Percentiles rank a stretch among this genome's conserved stretches.
Conservation (phyloP, 2,797 vertebrate genomes). For the Taenioides sp. region DNA sequence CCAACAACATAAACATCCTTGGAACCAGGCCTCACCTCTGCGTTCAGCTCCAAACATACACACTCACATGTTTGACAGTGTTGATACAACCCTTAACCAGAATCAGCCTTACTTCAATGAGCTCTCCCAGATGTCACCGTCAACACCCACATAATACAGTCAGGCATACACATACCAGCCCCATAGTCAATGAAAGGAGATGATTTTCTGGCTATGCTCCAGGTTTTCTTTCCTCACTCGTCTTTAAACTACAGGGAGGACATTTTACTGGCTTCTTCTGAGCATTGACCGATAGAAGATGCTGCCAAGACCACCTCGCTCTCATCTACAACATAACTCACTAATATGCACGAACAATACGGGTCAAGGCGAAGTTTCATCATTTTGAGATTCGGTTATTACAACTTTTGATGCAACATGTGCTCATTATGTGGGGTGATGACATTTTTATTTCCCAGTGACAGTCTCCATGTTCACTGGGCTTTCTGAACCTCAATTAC, state of each 20-base stretch:
- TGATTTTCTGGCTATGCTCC: conserved; percentile 48
- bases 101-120: conserved; percentile 20
- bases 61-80: conserved; percentile 36
- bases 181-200: conserved; percentile 4
- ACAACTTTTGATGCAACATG: conserved; percentile 17
- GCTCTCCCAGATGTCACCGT: conserved; percentile 21
- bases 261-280: conserved; percentile 45
- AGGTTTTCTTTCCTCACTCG: conserved; percentile 45
- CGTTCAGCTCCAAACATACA: conserved; percentile 37
- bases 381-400: conserved; percentile 27
- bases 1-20: conserved; percentile 47
- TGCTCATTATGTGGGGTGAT: conserved; percentile 10
- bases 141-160: conserved; percentile 18
- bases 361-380: conserved; percentile 25
- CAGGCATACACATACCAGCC: conserved; percentile 4
- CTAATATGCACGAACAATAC: conserved; percentile 16
- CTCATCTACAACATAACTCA: conserved; percentile 35
- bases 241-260: conserved; percentile 39
- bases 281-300: conserved; percentile 30
- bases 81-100: conserved; percentile 29
- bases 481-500: not conserved
- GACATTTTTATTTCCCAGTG: conserved; percentile 9
- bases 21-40: conserved; percentile 36
- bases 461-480: not conserved
- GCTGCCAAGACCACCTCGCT: conserved; percentile 23